A percentile compares a stretch with the other conserved stretches of the same genome.
Conservation (phyloP, 2,113 vertebrate species). For the Struthidea cinerea region DNA sequence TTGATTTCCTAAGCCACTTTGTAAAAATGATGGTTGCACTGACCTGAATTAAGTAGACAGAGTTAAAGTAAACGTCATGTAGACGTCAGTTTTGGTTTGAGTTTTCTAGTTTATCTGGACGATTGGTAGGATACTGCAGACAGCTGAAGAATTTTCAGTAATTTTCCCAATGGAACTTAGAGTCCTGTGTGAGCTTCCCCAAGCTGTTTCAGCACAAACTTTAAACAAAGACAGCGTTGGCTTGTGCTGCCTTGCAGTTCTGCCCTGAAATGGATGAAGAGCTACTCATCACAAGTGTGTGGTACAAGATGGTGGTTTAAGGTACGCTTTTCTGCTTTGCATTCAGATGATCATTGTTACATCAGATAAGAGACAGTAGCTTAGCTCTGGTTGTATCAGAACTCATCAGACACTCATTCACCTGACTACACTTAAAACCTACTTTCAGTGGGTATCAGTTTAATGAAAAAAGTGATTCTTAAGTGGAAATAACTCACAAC, state of each 20-base stretch:
- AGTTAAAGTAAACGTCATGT: background rate
- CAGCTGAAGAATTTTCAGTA: background rate
- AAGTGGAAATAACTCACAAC: background rate
- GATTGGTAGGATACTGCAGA: background rate
- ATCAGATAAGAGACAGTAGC: background rate
- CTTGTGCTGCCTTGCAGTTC: background rate
- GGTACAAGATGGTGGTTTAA: background rate
- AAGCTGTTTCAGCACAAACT: background rate
- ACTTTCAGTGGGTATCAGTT: background rate
- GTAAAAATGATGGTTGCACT: background rate
- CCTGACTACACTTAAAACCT: background rate
- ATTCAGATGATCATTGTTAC: background rate
- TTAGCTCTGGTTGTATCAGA: background rate
- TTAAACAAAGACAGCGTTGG: background rate
- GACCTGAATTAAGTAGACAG: background rate
- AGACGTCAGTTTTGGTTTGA: background rate
- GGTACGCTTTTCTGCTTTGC: background rate
- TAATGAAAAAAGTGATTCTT: background rate
- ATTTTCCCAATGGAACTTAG: background rate
- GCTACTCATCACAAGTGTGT: background rate
- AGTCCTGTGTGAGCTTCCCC: background rate
- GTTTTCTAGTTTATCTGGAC: background rate
- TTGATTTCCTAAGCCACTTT: background rate
- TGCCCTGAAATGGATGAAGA: background rate
- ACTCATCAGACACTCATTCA: background rate